Evolutionary conservation across 1,140 invertebrate genomes (phyloP).

Genomic region (Camponotus floridanus): DNA sequence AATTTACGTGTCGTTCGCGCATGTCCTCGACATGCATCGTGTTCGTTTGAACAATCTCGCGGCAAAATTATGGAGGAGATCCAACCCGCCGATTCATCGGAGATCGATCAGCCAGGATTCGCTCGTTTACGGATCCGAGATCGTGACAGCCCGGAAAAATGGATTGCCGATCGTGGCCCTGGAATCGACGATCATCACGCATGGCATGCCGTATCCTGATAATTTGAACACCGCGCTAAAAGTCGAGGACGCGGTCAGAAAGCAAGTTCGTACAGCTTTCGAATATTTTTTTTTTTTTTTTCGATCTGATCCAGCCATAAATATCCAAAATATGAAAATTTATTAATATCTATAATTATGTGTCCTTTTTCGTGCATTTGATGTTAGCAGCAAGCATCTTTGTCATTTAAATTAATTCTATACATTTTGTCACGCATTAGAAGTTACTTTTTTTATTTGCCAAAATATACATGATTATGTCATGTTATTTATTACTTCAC

Average conservation of each 20-base stretch:
- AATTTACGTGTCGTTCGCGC: not conserved
- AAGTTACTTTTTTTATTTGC: no score
- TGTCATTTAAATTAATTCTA: not conserved
- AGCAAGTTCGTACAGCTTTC: constrained; percentile 85
- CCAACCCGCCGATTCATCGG: not conserved
- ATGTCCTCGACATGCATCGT: constrained; percentile 23
- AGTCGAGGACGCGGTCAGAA: constrained; percentile 93
- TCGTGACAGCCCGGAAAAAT: constrained; percentile 87
- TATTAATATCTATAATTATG: not conserved
- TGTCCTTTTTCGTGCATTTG: not conserved
- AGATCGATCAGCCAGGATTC: not conserved
- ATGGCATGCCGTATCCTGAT: constrained; percentile 98
- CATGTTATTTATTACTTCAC: no score
- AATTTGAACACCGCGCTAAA: constrained; percentile 95
- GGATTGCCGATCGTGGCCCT: constrained; percentile 94
- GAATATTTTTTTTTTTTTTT: not conserved
- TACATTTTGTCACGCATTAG: not conserved
- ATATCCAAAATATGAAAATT: not conserved
- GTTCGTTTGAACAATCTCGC: not conserved
- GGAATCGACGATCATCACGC: constrained; percentile 99
- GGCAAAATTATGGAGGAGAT: not conserved
- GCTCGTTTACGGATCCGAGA: constrained; percentile 84
- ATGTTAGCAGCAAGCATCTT: not conserved
- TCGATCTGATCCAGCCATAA: not conserved
- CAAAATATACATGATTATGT: no score